Base-by-base conservation (phyloP, 2,888 invertebrate genomes). In the Biston stratarius region DNA sequence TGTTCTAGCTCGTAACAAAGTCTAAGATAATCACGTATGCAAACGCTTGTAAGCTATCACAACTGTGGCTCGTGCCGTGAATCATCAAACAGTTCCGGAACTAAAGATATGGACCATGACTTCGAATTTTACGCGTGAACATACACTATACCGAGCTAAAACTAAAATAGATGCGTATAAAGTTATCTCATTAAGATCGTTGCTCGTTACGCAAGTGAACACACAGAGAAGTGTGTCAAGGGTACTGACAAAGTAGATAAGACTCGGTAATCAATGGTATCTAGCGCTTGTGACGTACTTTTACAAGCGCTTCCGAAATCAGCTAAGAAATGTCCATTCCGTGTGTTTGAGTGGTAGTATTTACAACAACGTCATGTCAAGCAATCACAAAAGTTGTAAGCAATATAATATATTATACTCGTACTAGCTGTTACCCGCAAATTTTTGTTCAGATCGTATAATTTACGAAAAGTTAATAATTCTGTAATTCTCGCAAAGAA, bases 161-260 rank as follows among this genome's bases (percentile, higher is more conserved):
- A 72, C 48, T 33, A 49, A 59, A 57, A 72, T 61, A 85, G 83
- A 86, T 87, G 81, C 85, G 82, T 85, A 79, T 84, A 80, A 40
- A 52, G 47, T 84, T 84, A 85, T 86, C 64, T 70, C 81, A 81
- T 77, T 81, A 80, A 77, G 77, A 53, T 53, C 40, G 53, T 10
- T 40, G 80, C 10, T 53, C 36, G 52, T 70, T 72, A 80, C 78
- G 83, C 81, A 86, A 86, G 74, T 58, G 61, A 60, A 72, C 61
- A 69, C 68, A 71, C 75, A 76, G 44, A 15, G 34, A 90, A 85
- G 82, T 86, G 80, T 90, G 92, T 89, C 92, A 92, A 91, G 91
- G 92, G 82, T 83, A 44, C 55, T 12, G 75, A 62, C 74, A 76
- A 84, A 85, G 81, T 80, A 84, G 84, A 85, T 85, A 85, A 79